These are phyloP conservation scores for Cichladusa arquata DNA, from an alignment of 2,113 vertebrate species.

Conservation along the genomic window DNA sequence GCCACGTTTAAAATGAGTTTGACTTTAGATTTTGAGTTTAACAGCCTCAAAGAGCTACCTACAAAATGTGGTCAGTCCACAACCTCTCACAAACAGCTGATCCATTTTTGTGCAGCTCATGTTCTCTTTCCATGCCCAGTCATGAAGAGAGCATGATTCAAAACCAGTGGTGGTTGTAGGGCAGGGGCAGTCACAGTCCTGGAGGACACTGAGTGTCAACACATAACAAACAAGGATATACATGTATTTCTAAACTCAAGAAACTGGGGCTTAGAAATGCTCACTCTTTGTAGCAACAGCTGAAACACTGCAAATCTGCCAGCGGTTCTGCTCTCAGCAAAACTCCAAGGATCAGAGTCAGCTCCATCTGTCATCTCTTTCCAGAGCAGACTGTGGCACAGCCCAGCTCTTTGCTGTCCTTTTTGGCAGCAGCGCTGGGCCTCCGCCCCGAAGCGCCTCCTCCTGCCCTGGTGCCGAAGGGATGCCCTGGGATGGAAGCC, in stretches of 20 bases:
- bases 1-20: neutral
- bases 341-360: neutral
- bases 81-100: neutral
- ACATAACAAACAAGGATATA: neutral
- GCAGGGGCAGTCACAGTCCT: neutral
- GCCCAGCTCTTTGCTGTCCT: neutral
- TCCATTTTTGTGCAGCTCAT: neutral
- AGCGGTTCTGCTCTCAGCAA: neutral
- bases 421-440: neutral
- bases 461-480: accelerated
- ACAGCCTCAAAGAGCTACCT: neutral
- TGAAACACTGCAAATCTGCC: neutral
- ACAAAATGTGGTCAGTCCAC: neutral
- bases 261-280: neutral
- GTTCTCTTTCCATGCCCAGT: neutral
- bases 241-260: neutral
- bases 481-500: neutral
- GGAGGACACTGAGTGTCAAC: neutral
- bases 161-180: neutral
- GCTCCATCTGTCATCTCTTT: neutral
- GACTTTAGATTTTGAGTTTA: neutral
- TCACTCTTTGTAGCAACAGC: neutral
- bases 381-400: neutral
- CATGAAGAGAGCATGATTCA: neutral
- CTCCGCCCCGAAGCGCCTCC: accelerated